Base-by-base conservation (phyloP, 2,113 vertebrate species). In the Calyptommatus sinebrachiatus region DNA sequence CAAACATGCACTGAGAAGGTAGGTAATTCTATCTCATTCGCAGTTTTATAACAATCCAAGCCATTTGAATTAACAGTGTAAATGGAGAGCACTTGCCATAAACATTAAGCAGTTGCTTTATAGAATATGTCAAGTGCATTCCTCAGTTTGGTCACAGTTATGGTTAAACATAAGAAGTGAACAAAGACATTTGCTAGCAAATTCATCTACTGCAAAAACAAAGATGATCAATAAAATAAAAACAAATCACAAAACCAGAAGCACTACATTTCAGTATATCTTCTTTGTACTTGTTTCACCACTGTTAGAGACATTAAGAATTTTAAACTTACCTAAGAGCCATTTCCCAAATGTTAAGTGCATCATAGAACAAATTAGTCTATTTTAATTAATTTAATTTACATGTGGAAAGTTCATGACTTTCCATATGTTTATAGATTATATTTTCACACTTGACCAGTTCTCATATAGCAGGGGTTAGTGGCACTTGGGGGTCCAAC, bases 121-220 rank as follows among this genome's bases (percentile, higher is more conserved):
- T 88, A 91, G 88, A 91, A 91, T 83, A 92, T 88, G 86, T 90
- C 83, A 88, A 86, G 89, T 83, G 91, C 95, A 95, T 96, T 96
- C 95, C 92, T 91, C 77, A 67, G 82, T 94, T 95, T 94, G 91
- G 94, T 96, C 96, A 95, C 95, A 95, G 95, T 89, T 90, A 94
- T 87, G 92, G 91, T 94, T 48, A 61, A 89, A 83, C 84, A 86
- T 90, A 90, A 78, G 92, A 88, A 86, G 85, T 78, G 66, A 88
- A 72, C 81, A 90, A 82, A 82, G 61, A 89, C 71, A 69, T 90
- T 88, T 90, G 87, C 87, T 89, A 86, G 85, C 48, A 87, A 72
- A 89, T 86, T 91, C 86, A 86, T 81, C 90, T 67, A 53, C 16
- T 41, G 16, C 28, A 89, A 85, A 84, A 85, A 87, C 57, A 57